Evolutionary conservation across 2,888 invertebrate genomes (phyloP), one percentile per base, ranked within the genome.

Genomic region (Melanargia galathea): DNA sequence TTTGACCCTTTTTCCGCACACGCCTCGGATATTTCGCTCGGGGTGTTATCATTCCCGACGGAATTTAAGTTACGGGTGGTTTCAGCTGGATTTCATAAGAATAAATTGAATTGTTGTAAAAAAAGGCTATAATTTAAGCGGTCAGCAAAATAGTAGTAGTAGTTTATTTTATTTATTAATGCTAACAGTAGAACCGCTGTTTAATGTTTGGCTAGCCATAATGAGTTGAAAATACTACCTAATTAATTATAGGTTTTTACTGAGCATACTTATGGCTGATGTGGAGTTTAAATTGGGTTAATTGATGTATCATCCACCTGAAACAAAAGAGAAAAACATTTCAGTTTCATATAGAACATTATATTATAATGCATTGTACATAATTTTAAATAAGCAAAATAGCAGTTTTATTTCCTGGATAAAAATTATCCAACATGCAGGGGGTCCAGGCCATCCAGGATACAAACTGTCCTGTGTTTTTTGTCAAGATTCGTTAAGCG

Each of bases 241-340:
- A 38, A n/a, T 13, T 38, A 38, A 26, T 26, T 26, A 26, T 26
- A 30, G 16, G 4, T 40, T 38, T 40, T n/a, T 13, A 43, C 20
- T 20, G 10, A 20, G 43, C 20, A 20, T 45, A 45, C 43, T 45
- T 45, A 45, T 18, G 43, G 8, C 16, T 45, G 10, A 20, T 3
- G 45, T 22, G 11, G 2, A 13, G 22, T 22, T 11, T 5, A 22
- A 22, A 20, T 46, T 11, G 45, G 26, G 35, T 38, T 24, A 11
- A 57, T 52, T 49, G 67, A 65, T 64, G 33, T 70, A 80, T 72
- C 81, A 85, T 83, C 83, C 87, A 88, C 86, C 87, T 88, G 87
- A 70, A 87, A 88, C 87, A 87, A 86, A 78, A 60, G 63, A 76
- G 73, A 75, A 65, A 60, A 26, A 20, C 58, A 56, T 55, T 45